Percentiles rank a stretch among this genome's conserved stretches.
Conservation (phyloP, 2,888 invertebrate genomes). For the Dasypogon diadema region DNA sequence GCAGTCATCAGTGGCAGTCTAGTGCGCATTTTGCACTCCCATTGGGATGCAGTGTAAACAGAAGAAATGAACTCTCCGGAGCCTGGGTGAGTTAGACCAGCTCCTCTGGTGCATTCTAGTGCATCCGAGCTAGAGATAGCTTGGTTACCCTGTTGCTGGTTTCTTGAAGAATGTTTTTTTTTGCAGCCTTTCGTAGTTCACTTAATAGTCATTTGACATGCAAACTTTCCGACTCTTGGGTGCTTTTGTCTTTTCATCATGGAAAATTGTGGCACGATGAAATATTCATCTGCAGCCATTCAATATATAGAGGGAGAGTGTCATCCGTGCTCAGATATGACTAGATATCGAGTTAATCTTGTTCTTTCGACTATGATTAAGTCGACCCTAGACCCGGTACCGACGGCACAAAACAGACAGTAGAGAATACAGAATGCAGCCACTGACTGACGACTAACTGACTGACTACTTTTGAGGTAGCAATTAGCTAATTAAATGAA, state of each 20-base stretch:
- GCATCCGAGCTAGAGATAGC: background rate
- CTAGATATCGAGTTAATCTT: slow-evolving; percentile 33
- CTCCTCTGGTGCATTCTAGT: slow-evolving; percentile 23
- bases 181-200: slow-evolving; percentile 2
- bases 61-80: no score
- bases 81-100: no score
- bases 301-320: slow-evolving; percentile 2
- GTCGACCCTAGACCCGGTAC: slow-evolving; percentile 13
- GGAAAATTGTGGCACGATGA: slow-evolving; percentile 15
- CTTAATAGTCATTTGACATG: slow-evolving; percentile 32
- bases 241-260: slow-evolving; percentile 13
- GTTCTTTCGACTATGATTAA: slow-evolving; percentile 37
- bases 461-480: background rate
- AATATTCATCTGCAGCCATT: slow-evolving; percentile 28
- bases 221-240: slow-evolving; percentile 2
- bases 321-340: slow-evolving; percentile 20
- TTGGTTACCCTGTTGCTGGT: background rate
- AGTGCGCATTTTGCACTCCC: background rate
- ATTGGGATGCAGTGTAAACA: background rate
- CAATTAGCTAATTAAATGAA: slow-evolving; percentile 43
- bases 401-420: slow-evolving; percentile 19
- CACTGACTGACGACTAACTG: background rate
- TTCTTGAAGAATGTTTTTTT: slow-evolving; percentile 15
- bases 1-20: slow-evolving; percentile 30
- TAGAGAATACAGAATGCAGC: no score